phyloP scores from a whole-genome alignment of 2,888 invertebrate genomes.

The Hermaeophaga mercurialis region DNA sequence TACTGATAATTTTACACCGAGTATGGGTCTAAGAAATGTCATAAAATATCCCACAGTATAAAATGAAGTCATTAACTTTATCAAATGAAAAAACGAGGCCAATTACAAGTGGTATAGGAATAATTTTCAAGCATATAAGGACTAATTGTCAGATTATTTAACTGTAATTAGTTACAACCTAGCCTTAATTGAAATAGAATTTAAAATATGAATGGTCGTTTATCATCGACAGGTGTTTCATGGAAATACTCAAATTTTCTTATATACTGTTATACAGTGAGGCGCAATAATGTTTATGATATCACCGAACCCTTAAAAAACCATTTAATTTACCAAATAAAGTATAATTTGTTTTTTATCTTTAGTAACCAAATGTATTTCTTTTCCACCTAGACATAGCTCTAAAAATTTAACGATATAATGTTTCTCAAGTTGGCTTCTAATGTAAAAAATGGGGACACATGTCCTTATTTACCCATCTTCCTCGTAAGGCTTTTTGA shows the following conservation, averaged over 20 bases:
- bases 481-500: slow-evolving; percentile 1
- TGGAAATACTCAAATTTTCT: too few relatives aligned
- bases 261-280: too few relatives aligned
- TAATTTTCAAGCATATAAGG: slow-evolving; percentile 10
- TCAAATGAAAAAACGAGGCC: slow-evolving; percentile 17
- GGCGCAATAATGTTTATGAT: too few relatives aligned
- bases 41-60: slow-evolving; percentile 13
- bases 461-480: slow-evolving; percentile 4
- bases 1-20: slow-evolving; percentile 8
- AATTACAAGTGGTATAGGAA: slow-evolving; percentile 10
- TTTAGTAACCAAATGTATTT: too few relatives aligned
- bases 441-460: slow-evolving; percentile 7
- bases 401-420: too few relatives aligned
- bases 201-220: not conserved
- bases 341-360: too few relatives aligned
- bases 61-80: slow-evolving; percentile 20
- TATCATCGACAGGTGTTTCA: slow-evolving; percentile 3
- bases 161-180: slow-evolving; percentile 7
- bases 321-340: too few relatives aligned
- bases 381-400: too few relatives aligned
- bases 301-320: too few relatives aligned
- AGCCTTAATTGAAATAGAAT: slow-evolving; percentile 7
- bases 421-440: too few relatives aligned
- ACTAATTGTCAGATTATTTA: slow-evolving; percentile 10
- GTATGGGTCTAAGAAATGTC: slow-evolving; percentile 3